phyloP scores from a whole-genome alignment of 1,140 invertebrate genomes.

The Globodera ellingtonae region DNA sequence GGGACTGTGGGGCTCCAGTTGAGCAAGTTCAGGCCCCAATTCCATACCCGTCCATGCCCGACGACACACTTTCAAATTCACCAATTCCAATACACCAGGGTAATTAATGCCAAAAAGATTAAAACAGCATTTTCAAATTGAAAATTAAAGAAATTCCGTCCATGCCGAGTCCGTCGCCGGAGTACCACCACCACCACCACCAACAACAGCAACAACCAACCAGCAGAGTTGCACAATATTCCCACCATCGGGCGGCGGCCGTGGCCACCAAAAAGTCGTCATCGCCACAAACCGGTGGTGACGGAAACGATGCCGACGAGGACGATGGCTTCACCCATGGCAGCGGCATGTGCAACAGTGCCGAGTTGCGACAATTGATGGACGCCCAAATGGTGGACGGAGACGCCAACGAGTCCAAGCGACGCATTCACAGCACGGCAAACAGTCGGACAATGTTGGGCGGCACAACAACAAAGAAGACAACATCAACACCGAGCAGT shows the following conservation, averaged over 20 bases:
- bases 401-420: slow-evolving; percentile 59
- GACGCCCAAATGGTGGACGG: slow-evolving; percentile 49
- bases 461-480: slow-evolving; percentile 31
- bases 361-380: slow-evolving; percentile 45
- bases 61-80: neutral
- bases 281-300: neutral
- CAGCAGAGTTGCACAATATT: neutral
- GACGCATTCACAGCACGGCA: slow-evolving; percentile 52
- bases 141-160: neutral
- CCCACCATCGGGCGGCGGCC: neutral
- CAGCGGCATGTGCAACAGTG: slow-evolving; percentile 49
- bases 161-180: neutral
- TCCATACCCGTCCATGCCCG: neutral
- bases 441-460: slow-evolving; percentile 26
- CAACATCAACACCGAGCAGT: neutral
- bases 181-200: neutral
- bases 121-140: neutral
- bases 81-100: neutral
- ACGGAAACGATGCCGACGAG: neutral
- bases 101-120: neutral
- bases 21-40: neutral
- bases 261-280: neutral
- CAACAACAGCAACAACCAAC: neutral
- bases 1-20: neutral
- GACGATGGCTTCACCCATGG: slow-evolving; percentile 8